These are phyloP conservation scores for Cremastinae sp. DNA, from an alignment of 2,888 invertebrate genomes.

Conservation along the genomic window DNA sequence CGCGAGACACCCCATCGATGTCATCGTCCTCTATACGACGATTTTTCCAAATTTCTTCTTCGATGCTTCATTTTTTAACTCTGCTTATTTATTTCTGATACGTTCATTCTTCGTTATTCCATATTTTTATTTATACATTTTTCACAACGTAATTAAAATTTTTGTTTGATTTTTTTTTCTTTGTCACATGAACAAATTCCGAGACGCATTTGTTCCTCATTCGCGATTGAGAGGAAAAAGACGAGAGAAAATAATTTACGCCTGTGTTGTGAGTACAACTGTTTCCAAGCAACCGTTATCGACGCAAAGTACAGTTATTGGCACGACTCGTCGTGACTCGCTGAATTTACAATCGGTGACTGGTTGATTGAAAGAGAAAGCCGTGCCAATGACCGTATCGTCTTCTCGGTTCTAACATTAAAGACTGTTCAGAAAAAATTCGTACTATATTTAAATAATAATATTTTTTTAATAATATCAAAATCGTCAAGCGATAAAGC, in stretches of 20 bases:
- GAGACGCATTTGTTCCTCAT: conserved; percentile 27
- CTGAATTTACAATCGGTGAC: neutral
- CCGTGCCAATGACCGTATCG: neutral
- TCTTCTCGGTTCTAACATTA: no score
- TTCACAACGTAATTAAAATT: no score
- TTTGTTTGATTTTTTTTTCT: no score
- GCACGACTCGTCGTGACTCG: conserved; percentile 16
- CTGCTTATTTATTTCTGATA: conserved; percentile 1
- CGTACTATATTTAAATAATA: no score
- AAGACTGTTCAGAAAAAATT: no score
- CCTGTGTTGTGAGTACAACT: conserved; percentile 60
- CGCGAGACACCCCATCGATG: conserved; percentile 1
- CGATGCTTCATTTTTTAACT: conserved; percentile 1
- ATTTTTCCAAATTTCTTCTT: no score
- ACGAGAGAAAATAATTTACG: conserved; percentile 26
- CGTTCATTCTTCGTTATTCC: conserved; percentile 22
- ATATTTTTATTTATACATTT: no score
- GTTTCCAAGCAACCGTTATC: conserved; percentile 61
- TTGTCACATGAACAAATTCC: conserved; percentile 41
- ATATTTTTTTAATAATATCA: no score
- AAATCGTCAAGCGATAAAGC: no score
- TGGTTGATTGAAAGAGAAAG: neutral
- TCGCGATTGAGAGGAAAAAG: conserved; percentile 19
- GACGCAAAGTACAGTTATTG: conserved; percentile 38
- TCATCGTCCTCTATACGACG: no score